Conservation (phyloP, 2,113 vertebrate species). For the Poeciliopsis occidentalis region DNA sequence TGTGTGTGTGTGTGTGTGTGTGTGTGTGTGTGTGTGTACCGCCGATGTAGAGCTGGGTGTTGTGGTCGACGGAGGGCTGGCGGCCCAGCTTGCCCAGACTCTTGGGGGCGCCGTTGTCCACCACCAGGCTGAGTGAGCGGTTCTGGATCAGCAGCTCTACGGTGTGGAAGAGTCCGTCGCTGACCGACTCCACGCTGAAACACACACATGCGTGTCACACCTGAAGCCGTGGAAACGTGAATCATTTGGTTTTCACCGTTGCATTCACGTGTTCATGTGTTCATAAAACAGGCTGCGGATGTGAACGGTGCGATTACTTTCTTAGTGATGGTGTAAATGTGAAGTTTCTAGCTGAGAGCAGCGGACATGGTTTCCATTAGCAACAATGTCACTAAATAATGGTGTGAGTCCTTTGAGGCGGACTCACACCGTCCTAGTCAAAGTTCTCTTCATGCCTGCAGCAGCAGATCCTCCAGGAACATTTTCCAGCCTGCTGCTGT, state of each 20-base stretch:
- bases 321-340: too few relatives aligned
- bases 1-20: not conserved
- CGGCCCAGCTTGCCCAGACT: constrained; percentile 94
- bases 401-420: not conserved
- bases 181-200: constrained; percentile 93
- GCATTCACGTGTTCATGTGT: too few relatives aligned
- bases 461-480: too few relatives aligned
- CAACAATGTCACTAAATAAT: constrained; percentile 70
- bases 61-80: constrained; percentile 86
- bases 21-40: constrained; percentile 75
- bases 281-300: too few relatives aligned
- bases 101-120: constrained; percentile 93
- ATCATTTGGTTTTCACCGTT: too few relatives aligned
- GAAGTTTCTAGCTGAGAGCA: too few relatives aligned
- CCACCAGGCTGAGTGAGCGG: constrained; percentile 93
- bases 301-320: too few relatives aligned
- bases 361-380: constrained; percentile 67
- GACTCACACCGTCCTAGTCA: too few relatives aligned
- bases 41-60: constrained; percentile 94
- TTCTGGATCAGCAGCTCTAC: constrained; percentile 95
- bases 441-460: too few relatives aligned
- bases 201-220: too few relatives aligned
- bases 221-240: too few relatives aligned
- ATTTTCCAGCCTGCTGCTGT: constrained; percentile 11
- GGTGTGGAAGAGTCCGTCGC: constrained; percentile 93